phyloP scores from a whole-genome alignment of 2,888 invertebrate species.

The Noctua fimbriata region DNA sequence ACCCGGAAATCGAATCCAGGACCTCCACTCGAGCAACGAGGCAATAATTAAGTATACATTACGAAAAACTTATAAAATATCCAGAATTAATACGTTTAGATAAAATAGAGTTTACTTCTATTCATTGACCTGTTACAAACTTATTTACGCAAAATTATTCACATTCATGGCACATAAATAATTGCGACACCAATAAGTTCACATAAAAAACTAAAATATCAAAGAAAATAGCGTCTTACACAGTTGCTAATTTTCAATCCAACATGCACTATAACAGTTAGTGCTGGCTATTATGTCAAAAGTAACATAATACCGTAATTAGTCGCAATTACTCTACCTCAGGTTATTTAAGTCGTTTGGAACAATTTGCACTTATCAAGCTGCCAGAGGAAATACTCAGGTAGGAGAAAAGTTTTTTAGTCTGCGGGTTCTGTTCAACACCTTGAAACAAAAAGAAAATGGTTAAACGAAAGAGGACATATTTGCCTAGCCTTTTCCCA shows the following conservation, averaged over 20 bases:
- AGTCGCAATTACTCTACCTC: constrained; percentile 54
- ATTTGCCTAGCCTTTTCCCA: too few species aligned
- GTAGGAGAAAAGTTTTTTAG: background rate
- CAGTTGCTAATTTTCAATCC: constrained; percentile 53
- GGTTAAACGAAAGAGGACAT: too few species aligned
- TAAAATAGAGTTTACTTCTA: background rate
- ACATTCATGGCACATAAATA: constrained; percentile 30
- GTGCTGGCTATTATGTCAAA: constrained; percentile 53
- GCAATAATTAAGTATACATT: background rate
- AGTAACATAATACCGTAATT: constrained; percentile 54
- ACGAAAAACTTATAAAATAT: background rate
- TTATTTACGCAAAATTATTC: constrained; percentile 10
- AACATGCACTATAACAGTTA: constrained; percentile 45
- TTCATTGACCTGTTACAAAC: constrained; percentile 5
- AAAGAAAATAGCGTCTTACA: constrained; percentile 42
- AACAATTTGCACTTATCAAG: constrained; percentile 67
- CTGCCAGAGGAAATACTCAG: constrained; percentile 5
- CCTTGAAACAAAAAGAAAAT: background rate
- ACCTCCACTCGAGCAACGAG: too few species aligned
- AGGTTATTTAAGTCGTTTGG: constrained; percentile 55
- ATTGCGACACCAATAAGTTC: constrained; percentile 20
- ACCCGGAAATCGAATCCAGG: too few species aligned
- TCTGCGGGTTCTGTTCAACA: background rate
- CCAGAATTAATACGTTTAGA: background rate
- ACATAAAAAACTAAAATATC: constrained; percentile 22